Conservation (phyloP, 2,888 invertebrate species). For the Sinohyriopsis cumingii region DNA sequence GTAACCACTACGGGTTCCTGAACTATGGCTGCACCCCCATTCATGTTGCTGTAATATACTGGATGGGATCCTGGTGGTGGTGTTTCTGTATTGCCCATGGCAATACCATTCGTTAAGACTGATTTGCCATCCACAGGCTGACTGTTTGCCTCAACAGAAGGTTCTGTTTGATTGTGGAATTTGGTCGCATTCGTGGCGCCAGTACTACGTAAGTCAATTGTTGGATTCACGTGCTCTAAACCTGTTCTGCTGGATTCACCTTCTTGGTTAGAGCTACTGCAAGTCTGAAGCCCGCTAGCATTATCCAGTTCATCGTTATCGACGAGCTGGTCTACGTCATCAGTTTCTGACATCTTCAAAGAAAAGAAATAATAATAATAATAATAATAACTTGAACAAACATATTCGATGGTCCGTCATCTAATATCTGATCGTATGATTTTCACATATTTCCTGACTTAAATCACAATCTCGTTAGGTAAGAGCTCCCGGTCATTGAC, state of each 20-base stretch:
- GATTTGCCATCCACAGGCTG: not conserved
- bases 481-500: too few relatives aligned
- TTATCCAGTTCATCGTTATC: slow-evolving; percentile 26
- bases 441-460: too few relatives aligned
- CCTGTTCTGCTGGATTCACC: not conserved
- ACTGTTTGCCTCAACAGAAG: not conserved
- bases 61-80: slow-evolving; percentile 19
- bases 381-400: not conserved
- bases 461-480: too few relatives aligned
- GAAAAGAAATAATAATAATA: slow-evolving; percentile 4
- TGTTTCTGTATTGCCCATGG: slow-evolving; percentile 2
- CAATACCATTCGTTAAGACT: not conserved
- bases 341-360: slow-evolving; percentile 30
- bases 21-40: slow-evolving; percentile 41
- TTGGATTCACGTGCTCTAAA: not conserved
- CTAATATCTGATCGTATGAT: too few relatives aligned
- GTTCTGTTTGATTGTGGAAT: not conserved
- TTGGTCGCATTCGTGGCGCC: not conserved
- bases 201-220: too few relatives aligned
- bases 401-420: not conserved
- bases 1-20: slow-evolving; percentile 39
- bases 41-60: slow-evolving; percentile 36
- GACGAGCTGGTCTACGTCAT: slow-evolving; percentile 32
- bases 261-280: not conserved
- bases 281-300: slow-evolving; percentile 12